Conservation (phyloP, 1,140 invertebrate species). For the Camponotus floridanus region DNA sequence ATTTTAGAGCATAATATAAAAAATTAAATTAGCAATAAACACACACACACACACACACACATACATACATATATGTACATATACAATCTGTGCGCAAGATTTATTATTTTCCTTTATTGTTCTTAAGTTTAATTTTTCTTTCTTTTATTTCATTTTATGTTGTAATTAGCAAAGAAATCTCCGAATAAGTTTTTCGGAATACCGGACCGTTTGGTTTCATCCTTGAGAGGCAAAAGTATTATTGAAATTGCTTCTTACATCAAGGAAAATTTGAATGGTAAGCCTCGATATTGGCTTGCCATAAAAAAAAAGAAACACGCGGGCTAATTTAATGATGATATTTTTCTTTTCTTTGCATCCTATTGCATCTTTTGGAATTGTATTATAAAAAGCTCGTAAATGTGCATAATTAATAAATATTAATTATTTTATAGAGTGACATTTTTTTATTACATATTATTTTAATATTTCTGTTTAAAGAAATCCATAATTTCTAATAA, state of each 20-base stretch:
- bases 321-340: conserved; percentile 26
- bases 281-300: conserved; percentile 79
- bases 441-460: not conserved
- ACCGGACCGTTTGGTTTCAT: conserved; percentile 85
- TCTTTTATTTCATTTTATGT: conserved; percentile 64
- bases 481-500: not conserved
- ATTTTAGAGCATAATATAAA: not conserved
- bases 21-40: conserved; percentile 18
- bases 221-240: conserved; percentile 86
- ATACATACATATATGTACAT: too few species aligned
- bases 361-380: not conserved
- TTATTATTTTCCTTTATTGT: not conserved
- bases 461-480: not conserved
- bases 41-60: too few species aligned
- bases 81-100: not conserved
- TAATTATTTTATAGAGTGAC: not conserved
- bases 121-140: conserved; percentile 38
- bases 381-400: conserved; percentile 22
- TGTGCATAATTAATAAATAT: conserved; percentile 14
- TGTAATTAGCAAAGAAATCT: conserved; percentile 83
- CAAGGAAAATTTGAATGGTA: conserved; percentile 87
- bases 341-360: conserved; percentile 26
- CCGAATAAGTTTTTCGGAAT: conserved; percentile 84
- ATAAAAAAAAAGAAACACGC: not conserved
- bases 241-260: conserved; percentile 86